These are phyloP conservation scores for Fringilla coelebs DNA, from an alignment of 2,797 vertebrate species.

Conservation along the genomic window DNA sequence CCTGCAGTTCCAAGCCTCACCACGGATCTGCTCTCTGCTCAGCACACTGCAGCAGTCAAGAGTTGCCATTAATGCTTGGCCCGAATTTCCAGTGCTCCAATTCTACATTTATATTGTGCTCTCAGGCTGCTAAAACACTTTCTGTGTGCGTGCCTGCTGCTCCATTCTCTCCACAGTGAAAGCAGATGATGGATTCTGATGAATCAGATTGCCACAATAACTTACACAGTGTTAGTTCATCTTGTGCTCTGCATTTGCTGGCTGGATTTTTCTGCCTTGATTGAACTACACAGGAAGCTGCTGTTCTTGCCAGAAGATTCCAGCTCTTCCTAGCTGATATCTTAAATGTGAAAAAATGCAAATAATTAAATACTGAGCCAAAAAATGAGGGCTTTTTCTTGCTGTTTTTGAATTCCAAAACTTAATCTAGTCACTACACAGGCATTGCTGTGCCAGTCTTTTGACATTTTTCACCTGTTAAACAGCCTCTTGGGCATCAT, in stretches of 20 bases:
- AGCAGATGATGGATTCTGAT: conserved; percentile 12
- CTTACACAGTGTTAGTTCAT: background rate
- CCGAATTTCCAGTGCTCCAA: background rate
- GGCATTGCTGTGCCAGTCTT: background rate
- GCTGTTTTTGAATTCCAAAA: background rate
- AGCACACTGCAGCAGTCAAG: background rate
- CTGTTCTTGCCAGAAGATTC: background rate
- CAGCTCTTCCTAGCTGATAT: background rate
- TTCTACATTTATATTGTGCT: background rate
- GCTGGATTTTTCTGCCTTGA: background rate
- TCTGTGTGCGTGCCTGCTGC: background rate
- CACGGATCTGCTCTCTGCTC: background rate
- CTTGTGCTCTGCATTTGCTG: background rate
- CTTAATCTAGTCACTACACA: background rate
- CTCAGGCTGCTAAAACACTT: background rate
- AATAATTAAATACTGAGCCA: background rate
- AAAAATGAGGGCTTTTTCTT: background rate
- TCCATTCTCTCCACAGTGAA: background rate
- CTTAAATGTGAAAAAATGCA: background rate
- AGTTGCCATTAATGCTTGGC: background rate
- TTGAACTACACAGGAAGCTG: background rate
- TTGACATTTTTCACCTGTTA: background rate
- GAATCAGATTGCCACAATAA: background rate
- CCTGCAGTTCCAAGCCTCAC: background rate
- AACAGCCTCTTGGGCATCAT: background rate